A percentile compares a stretch with the other conserved stretches of the same genome.
Conservation (phyloP, 2,888 invertebrate species). For the Polydrusus pterygomalis region DNA sequence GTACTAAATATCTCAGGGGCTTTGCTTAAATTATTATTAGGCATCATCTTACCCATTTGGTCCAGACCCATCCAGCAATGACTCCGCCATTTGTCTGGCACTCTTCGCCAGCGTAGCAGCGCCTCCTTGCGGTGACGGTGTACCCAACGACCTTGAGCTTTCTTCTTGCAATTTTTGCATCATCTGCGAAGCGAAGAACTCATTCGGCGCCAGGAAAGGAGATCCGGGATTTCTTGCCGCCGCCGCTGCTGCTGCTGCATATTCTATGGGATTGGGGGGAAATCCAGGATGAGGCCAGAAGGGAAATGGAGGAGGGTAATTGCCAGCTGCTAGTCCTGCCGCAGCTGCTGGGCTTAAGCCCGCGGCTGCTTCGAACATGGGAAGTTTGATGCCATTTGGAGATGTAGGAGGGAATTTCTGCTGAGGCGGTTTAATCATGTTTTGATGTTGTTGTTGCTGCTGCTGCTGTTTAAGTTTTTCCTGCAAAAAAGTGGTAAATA, state of each 20-base stretch:
- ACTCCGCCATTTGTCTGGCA: conserved; percentile 78
- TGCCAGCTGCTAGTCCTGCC: conserved; percentile 71
- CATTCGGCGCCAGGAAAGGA: conserved; percentile 75
- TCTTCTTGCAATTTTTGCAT: conserved; percentile 87
- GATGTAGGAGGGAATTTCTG: conserved; percentile 75
- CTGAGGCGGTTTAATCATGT: conserved; percentile 72
- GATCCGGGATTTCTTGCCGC: conserved; percentile 68
- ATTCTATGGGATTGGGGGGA: conserved; percentile 74
- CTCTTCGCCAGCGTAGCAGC: conserved; percentile 67
- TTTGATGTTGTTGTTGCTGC: conserved; percentile 63
- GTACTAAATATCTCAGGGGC: too few relatives aligned
- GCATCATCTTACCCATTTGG: conserved; percentile 78
- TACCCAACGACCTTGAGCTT: conserved; percentile 72
- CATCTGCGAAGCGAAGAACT: conserved; percentile 86
- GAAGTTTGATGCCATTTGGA: conserved; percentile 84
- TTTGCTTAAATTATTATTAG: too few relatives aligned
- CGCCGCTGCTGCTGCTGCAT: conserved; percentile 67
- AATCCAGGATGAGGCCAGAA: conserved; percentile 85
- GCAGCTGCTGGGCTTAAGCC: conserved; percentile 63
- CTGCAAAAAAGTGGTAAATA: conserved; percentile 51
- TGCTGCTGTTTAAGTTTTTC: conserved; percentile 72
- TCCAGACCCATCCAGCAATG: conserved; percentile 78
- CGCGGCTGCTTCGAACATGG: conserved; percentile 76
- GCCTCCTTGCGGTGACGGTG: conserved; percentile 57
- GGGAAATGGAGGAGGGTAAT: conserved; percentile 80